Conservation (phyloP, 2,113 vertebrate genomes). For the Calidris pugnax region DNA sequence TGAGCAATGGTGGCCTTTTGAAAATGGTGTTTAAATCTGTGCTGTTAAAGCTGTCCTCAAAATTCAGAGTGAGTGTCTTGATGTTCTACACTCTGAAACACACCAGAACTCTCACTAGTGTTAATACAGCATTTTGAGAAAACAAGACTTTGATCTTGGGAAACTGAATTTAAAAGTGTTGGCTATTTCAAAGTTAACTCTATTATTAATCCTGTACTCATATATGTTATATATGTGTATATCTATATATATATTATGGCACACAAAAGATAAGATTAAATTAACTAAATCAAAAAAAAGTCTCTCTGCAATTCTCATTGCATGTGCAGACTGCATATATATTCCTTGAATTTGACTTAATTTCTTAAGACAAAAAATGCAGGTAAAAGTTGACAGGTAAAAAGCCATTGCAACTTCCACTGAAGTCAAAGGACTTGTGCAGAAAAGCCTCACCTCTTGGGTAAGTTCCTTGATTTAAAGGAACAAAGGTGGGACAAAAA, state of each 20-base stretch:
- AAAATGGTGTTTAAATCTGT: not conserved
- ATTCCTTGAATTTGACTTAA: not conserved
- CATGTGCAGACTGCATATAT: not conserved
- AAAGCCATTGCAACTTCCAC: not conserved
- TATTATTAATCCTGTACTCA: not conserved
- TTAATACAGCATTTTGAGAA: not conserved
- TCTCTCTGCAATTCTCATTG: not conserved
- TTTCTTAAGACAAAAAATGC: not conserved
- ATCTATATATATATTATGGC: not conserved
- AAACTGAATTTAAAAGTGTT: not conserved
- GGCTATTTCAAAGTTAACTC: not conserved
- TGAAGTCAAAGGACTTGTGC: not conserved
- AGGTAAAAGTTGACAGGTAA: not conserved
- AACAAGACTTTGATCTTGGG: not conserved
- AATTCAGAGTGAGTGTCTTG: not conserved
- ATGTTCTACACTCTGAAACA: not conserved
- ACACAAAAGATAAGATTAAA: not conserved
- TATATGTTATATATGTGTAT: too few relatives aligned
- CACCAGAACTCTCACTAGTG: not conserved
- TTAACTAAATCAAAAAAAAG: not conserved
- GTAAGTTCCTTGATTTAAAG: not conserved
- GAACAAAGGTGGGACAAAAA: not conserved
- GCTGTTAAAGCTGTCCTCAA: not conserved
- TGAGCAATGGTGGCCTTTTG: not conserved
- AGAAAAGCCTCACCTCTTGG: not conserved